These are phyloP conservation scores for Platycnemis pennipes DNA, from an alignment of 2,888 invertebrate species.

Conservation along the genomic window DNA sequence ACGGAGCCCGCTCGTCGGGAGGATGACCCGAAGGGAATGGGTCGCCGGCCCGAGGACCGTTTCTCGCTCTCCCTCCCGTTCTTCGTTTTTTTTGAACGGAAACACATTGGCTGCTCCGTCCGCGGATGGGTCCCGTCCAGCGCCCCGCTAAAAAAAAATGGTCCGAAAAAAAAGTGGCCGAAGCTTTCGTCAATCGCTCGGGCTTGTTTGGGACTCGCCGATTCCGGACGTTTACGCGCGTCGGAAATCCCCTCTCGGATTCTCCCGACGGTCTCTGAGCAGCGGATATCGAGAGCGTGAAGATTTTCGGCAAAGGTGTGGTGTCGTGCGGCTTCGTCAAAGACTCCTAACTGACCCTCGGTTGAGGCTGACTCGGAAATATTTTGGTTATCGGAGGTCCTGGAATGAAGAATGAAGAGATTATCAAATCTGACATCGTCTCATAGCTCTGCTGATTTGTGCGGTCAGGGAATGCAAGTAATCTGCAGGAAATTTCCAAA, in stretches of 20 bases:
- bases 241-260: background rate
- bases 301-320: background rate
- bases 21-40: conserved; percentile 17
- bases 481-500: no score
- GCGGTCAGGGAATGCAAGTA: no score
- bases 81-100: conserved; percentile 42
- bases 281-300: background rate
- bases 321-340: background rate
- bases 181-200: background rate
- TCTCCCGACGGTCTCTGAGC: background rate
- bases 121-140: conserved; percentile 23
- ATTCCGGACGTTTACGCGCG: background rate
- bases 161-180: background rate
- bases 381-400: background rate
- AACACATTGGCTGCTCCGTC: conserved; percentile 14
- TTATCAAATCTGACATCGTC: no score
- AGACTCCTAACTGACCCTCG: background rate
- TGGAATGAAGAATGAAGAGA: no score
- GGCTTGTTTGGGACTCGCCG: background rate
- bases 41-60: no score
- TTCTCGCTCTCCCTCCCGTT: background rate
- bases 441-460: no score
- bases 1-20: conserved; percentile 10
- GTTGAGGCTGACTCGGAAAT: background rate
- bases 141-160: background rate